Percentiles rank a stretch among this genome's conserved stretches.
These are phyloP conservation scores for Sesamia nonagrioides DNA, from an alignment of 1,140 invertebrate species.

Conservation along the genomic window DNA sequence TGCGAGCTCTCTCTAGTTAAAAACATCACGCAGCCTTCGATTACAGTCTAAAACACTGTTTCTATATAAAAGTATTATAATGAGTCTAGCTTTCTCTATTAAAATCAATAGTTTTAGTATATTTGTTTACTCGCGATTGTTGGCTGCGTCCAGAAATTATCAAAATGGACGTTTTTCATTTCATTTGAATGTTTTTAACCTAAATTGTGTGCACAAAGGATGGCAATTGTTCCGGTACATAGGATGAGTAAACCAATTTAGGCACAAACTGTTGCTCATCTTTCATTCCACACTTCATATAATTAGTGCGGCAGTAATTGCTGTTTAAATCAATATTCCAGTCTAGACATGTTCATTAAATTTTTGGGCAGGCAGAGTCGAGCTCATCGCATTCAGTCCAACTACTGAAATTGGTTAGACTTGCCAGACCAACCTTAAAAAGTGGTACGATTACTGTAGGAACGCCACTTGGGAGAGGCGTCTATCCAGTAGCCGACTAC, in stretches of 20 bases:
- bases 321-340: constrained; percentile 23
- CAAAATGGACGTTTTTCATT: constrained; percentile 1
- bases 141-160: constrained; percentile 3
- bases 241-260: constrained; percentile 41
- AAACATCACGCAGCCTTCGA: background rate
- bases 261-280: constrained; percentile 5
- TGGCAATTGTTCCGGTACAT: constrained; percentile 6
- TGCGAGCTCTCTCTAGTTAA: background rate
- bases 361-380: background rate
- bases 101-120: background rate
- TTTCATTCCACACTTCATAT: background rate
- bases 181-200: background rate
- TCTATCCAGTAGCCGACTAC: background rate
- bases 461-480: too few relatives aligned
- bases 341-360: constrained; percentile 31
- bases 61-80: background rate
- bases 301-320: constrained; percentile 23
- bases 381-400: background rate
- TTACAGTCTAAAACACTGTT: background rate
- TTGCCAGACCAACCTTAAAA: too few relatives aligned
- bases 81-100: background rate
- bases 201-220: constrained; percentile 2
- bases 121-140: background rate
- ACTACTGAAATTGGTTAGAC: too few relatives aligned
- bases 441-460: too few relatives aligned